Conservation (phyloP, 2,888 invertebrate genomes). For the Suillia variegata region DNA sequence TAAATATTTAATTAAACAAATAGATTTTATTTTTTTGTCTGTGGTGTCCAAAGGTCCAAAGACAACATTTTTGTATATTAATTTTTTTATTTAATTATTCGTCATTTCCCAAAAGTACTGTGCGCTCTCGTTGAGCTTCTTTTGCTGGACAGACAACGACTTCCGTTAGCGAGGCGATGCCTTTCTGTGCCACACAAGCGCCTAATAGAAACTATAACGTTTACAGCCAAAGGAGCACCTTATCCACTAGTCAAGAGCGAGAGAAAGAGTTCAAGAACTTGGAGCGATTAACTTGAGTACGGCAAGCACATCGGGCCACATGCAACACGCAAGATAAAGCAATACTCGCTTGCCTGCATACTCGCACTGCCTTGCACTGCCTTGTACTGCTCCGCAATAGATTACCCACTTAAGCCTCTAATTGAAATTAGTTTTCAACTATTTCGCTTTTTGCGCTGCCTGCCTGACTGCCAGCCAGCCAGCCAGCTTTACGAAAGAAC, state of each 20-base stretch:
- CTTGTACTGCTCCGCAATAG: background rate
- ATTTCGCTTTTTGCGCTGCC: background rate
- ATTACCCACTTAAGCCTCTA: conserved; percentile 7
- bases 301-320: background rate
- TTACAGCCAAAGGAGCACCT: too few species aligned
- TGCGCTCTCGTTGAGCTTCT: background rate
- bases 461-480: background rate
- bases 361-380: too few species aligned
- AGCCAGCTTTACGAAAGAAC: background rate
- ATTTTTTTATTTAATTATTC: too few species aligned
- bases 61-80: too few species aligned
- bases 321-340: background rate
- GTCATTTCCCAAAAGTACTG: too few species aligned
- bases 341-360: background rate
- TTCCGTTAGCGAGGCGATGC: background rate
- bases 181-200: background rate
- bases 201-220: conserved; percentile 1
- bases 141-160: background rate
- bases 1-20: too few species aligned
- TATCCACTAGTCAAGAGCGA: too few species aligned
- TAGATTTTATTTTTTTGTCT: too few species aligned
- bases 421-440: conserved; percentile 6
- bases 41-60: too few species aligned
- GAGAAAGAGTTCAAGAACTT: background rate
- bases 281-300: background rate